These are phyloP conservation scores for Ophion slaviceki DNA, from an alignment of 2,888 invertebrate species.

Conservation along the genomic window DNA sequence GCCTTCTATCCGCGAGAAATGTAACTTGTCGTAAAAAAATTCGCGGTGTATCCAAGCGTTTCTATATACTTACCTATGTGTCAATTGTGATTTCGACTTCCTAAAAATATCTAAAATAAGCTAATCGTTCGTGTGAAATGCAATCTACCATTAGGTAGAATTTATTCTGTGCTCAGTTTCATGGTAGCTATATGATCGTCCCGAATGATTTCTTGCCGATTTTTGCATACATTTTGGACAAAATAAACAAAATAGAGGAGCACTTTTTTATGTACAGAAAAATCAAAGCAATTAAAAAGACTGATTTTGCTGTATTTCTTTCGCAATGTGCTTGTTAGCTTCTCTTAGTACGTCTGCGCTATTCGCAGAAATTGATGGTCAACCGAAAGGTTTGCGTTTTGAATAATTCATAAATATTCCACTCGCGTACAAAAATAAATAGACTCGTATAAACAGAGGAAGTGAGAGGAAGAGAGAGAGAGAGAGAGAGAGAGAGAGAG, in stretches of 20 bases:
- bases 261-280: background rate
- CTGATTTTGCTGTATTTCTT: background rate
- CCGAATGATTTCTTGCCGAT: background rate
- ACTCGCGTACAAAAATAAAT: slow-evolving; percentile 4
- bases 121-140: background rate
- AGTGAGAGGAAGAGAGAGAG: background rate
- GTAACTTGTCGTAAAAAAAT: background rate
- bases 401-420: slow-evolving; percentile 4
- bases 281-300: background rate
- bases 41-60: too few species aligned
- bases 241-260: background rate
- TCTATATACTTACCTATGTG: background rate
- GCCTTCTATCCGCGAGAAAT: too few species aligned
- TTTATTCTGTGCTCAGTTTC: background rate
- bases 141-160: background rate
- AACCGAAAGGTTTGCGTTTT: slow-evolving; percentile 3
- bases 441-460: background rate
- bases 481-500: background rate
- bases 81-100: background rate
- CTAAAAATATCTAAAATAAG: background rate
- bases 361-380: slow-evolving; percentile 21
- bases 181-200: background rate
- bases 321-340: background rate
- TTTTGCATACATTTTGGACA: background rate
- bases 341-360: background rate